phyloP scores from a whole-genome alignment of 2,113 vertebrate species.

The Petrocephalus microphthalmus region DNA sequence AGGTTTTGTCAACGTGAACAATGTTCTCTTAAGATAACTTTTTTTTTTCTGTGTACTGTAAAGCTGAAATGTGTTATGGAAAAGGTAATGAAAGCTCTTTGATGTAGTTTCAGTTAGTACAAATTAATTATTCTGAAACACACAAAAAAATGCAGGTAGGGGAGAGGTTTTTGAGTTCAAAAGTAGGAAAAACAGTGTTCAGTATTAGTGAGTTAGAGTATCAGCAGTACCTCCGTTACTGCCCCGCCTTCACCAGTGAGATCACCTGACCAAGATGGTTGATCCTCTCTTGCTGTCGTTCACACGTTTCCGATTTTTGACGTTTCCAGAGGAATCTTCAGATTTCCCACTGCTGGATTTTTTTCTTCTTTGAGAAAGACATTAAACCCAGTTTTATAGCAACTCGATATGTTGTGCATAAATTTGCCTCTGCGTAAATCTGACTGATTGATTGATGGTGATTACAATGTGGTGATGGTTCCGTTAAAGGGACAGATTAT shows the following conservation, averaged over 20 bases:
- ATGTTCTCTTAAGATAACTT: slow-evolving; percentile 5
- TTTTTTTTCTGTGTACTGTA: not conserved
- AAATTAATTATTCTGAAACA: not conserved
- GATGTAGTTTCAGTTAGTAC: not conserved
- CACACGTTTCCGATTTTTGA: not conserved
- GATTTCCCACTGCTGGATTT: not conserved
- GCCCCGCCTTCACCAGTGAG: not conserved
- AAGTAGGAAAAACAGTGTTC: not conserved
- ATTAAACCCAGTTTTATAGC: not conserved
- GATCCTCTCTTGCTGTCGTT: not conserved
- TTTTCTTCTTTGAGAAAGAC: not conserved
- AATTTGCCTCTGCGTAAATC: not conserved
- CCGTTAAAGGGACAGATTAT: not conserved
- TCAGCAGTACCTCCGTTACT: not conserved
- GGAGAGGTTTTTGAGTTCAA: not conserved
- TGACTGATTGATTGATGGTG: not conserved
- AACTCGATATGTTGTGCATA: not conserved
- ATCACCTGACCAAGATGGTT: not conserved
- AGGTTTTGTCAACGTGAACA: slow-evolving; percentile 4
- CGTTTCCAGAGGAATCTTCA: not conserved
- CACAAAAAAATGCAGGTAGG: not conserved
- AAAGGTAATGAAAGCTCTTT: not conserved
- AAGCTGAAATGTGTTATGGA: not conserved
- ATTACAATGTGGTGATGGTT: not conserved
- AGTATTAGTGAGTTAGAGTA: not conserved